Base-by-base conservation (phyloP, 1,140 invertebrate species). In the Pseudachorutes palmiensis region DNA sequence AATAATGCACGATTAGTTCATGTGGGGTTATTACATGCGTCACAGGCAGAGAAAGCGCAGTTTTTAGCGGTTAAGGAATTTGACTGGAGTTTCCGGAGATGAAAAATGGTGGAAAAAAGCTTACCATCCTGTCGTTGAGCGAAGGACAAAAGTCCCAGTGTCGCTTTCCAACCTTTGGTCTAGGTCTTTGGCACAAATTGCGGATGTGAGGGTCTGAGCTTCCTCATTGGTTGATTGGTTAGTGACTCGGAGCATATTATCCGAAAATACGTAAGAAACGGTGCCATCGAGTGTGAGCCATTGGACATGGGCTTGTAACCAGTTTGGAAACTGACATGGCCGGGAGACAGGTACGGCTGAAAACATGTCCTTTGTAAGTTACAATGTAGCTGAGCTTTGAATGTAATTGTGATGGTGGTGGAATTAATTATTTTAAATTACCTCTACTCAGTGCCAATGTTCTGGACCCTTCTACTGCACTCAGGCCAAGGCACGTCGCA, bases 401-500 rank as follows among this genome's bases (percentile, higher is more conserved):
- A 28, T 22, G 51, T n/a, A 57, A 57, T 28, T 41, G 36, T 19
- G 5, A 5, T 41, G 36, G 51, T 55, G 12, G 5, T 29, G 41
- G 30, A 64, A 14, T 12, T 64, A n/a, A 64, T 65, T 14, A 65
- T 14, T 55, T 24, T 62, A 16, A 62, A 32, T 73, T 75, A 88
- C 87, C 85, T 81, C 83, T 87, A 57, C 82, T 86, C 1, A 90
- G 80, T 36, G 83, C 85, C 83, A 90, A 86, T 1, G 86, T 89
- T 24, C 87, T 79, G 26, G 87, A 87, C 1, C 88, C 88, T 74
- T 90, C 88, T 28, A 45, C 79, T 75, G 88, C 89, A 76, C 88
- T 88, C 28, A 92, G 81, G 12, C 90, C 90, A 77, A 92, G 91
- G 79, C 90, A 93, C 2, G 89, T 91, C 33, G 90, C 90, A 79